Evolutionary conservation across 2,888 invertebrate species (phyloP).

Genomic region (Acleris cristana): DNA sequence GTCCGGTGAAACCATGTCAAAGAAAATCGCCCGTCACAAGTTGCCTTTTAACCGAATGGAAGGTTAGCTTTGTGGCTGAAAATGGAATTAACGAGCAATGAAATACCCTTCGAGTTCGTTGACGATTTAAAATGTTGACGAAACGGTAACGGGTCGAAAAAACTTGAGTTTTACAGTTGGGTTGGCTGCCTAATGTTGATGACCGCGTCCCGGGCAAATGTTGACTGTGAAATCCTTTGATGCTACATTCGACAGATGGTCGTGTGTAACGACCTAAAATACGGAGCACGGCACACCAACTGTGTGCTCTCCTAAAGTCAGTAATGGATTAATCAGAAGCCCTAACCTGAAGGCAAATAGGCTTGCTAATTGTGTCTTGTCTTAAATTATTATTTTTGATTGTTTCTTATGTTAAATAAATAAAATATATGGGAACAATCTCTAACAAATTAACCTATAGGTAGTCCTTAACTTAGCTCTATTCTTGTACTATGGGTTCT

Average conservation of each 20-base stretch:
- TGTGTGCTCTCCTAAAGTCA: conserved; percentile 1
- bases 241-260: conserved; percentile 20
- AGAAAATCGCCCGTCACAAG: conserved; percentile 1
- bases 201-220: conserved; percentile 5
- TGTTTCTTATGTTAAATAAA: too few species aligned
- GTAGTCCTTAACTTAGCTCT: too few species aligned
- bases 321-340: background rate
- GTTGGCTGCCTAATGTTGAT: conserved; percentile 1
- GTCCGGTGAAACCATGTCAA: conserved; percentile 7
- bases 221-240: conserved; percentile 19
- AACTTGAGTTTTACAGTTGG: conserved; percentile 13
- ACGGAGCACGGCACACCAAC: background rate
- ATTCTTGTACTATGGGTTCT: too few species aligned
- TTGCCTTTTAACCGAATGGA: conserved; percentile 1
- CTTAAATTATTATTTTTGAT: too few species aligned
- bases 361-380: background rate
- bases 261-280: conserved; percentile 20
- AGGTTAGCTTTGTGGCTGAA: background rate
- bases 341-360: background rate
- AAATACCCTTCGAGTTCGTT: conserved; percentile 3
- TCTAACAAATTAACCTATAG: too few species aligned
- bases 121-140: conserved; percentile 6
- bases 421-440: too few species aligned
- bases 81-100: conserved; percentile 6
- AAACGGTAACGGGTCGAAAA: conserved; percentile 3